Conservation (phyloP, 2,113 vertebrate genomes). For the Aegithalos caudatus region DNA sequence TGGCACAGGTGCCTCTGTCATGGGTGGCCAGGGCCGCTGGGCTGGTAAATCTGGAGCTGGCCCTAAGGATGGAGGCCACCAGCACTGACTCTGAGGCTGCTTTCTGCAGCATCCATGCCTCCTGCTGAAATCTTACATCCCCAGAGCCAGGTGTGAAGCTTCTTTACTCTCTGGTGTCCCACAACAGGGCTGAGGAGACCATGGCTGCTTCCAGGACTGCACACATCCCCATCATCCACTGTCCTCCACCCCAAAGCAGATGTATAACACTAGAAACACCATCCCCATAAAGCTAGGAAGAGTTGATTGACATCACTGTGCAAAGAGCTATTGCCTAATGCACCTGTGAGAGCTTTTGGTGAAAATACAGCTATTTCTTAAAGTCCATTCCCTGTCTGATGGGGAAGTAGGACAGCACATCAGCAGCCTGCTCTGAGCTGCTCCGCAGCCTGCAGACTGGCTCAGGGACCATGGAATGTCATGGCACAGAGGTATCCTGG, state of each 20-base stretch:
- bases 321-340: neutral
- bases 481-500: neutral
- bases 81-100: neutral
- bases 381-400: neutral
- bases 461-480: fast-evolving
- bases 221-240: neutral
- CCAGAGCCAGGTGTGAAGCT: neutral
- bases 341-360: neutral
- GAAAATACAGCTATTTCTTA: neutral
- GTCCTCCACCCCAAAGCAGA: neutral
- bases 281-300: neutral
- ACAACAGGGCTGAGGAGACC: neutral
- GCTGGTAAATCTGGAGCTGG: neutral
- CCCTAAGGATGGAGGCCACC: neutral
- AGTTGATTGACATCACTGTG: fast-evolving
- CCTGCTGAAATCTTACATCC: neutral
- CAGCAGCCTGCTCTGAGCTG: neutral
- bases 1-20: neutral
- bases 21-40: neutral
- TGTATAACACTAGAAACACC: neutral
- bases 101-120: neutral
- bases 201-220: neutral
- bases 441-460: neutral
- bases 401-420: neutral
- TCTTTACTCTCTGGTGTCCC: neutral